phyloP scores from a whole-genome alignment of 2,113 vertebrate species.

The Pycnonotus jocosus region DNA sequence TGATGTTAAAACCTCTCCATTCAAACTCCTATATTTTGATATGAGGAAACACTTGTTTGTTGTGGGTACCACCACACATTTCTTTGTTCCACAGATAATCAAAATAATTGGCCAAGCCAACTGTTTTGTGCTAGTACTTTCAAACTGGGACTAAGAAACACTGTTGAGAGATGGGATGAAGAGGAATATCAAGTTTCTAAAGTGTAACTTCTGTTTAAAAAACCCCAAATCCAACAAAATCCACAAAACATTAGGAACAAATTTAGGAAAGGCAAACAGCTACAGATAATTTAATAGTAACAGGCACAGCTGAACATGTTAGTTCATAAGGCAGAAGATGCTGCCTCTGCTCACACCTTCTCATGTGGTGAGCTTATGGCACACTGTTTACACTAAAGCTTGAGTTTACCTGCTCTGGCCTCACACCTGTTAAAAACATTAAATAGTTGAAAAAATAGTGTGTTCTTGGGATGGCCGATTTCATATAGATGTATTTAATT shows the following conservation, averaged over 20 bases:
- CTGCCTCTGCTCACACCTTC: not conserved
- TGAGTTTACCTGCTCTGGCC: not conserved
- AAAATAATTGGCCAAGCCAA: not conserved
- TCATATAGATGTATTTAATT: not conserved
- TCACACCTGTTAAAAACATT: not conserved
- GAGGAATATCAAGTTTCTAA: not conserved
- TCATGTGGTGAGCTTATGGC: not conserved
- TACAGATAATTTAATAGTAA: not conserved
- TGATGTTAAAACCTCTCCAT: not conserved
- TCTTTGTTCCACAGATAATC: not conserved
- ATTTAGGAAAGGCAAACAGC: not conserved
- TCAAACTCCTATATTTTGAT: not conserved
- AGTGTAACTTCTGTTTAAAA: not conserved
- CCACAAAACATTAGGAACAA: not conserved
- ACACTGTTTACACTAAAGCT: not conserved
- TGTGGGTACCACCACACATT: accelerated
- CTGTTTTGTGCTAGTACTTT: not conserved
- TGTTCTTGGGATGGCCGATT: not conserved
- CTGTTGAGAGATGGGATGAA: not conserved
- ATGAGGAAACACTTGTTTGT: not conserved
- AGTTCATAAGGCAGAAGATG: not conserved
- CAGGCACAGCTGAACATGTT: not conserved
- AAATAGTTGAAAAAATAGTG: not conserved
- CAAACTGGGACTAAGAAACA: not conserved
- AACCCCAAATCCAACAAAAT: accelerated